phyloP scores from a whole-genome alignment of 2,888 invertebrate genomes.

The Mystacides longicornis region DNA sequence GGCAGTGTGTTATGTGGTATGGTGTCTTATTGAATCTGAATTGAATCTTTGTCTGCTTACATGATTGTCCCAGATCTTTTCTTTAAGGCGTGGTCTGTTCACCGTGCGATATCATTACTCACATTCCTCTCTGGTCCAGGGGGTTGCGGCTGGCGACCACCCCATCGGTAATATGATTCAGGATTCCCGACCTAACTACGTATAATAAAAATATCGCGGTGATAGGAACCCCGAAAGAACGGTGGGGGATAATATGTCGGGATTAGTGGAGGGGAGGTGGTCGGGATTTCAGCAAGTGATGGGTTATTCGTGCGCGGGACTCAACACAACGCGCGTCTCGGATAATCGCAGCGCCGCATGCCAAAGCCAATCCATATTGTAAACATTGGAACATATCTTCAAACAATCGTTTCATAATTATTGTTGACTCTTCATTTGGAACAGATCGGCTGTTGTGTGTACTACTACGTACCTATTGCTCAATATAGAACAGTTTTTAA shows the following conservation, averaged over 20 bases:
- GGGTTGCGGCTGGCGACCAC: not conserved
- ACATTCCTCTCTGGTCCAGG: not conserved
- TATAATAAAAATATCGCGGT: not conserved
- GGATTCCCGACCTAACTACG: not conserved
- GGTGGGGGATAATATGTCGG: conserved; percentile 5
- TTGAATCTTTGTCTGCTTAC: not conserved
- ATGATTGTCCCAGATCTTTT: not conserved
- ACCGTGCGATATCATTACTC: not conserved
- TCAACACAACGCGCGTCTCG: conserved; percentile 15
- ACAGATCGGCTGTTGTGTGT: no score
- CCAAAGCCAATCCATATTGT: not conserved
- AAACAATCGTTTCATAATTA: no score
- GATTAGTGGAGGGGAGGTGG: conserved; percentile 5
- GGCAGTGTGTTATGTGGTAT: no score
- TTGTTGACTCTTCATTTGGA: no score
- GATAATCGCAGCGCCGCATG: not conserved
- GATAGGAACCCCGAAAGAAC: not conserved
- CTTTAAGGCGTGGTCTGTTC: not conserved
- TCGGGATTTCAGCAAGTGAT: conserved; percentile 14
- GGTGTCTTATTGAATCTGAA: no score
- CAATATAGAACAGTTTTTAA: not conserved
- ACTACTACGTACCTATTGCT: no score
- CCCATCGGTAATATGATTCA: not conserved
- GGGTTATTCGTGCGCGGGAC: conserved; percentile 24
- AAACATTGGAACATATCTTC: not conserved